Conservation (phyloP, 2,797 vertebrate genomes). For the Microchirus variegatus region DNA sequence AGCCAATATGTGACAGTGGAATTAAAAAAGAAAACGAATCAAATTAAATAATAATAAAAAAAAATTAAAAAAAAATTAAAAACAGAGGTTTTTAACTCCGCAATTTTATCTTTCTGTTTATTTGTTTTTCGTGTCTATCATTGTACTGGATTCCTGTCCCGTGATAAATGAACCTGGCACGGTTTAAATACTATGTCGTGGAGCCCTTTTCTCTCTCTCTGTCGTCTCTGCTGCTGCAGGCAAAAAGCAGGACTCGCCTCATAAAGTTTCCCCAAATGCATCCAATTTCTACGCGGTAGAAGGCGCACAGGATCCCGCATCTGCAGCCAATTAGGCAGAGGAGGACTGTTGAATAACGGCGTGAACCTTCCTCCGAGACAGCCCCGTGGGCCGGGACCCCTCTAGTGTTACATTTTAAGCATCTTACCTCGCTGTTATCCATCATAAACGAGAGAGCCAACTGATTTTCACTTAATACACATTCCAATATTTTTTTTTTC, state of each 20-base stretch:
- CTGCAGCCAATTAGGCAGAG: conserved; percentile 84
- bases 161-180: conserved; percentile 53
- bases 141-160: not conserved
- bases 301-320: conserved; percentile 78
- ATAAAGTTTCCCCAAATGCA: conserved; percentile 82
- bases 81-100: conserved; percentile 1
- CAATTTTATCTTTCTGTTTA: conserved; percentile 25
- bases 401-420: conserved; percentile 85
- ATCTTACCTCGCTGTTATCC: conserved; percentile 79
- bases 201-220: conserved; percentile 24
- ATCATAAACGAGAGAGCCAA: conserved; percentile 70
- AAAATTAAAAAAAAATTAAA: not conserved
- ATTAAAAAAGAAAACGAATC: not conserved
- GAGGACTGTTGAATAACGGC: conserved; percentile 81
- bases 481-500: conserved; percentile 10
- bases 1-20: conserved; percentile 6
- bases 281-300: conserved; percentile 81
- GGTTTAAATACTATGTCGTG: conserved; percentile 54
- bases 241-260: conserved; percentile 69
- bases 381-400: conserved; percentile 79
- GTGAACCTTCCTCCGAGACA: conserved; percentile 79
- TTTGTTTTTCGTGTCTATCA: not conserved
- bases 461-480: conserved; percentile 50
- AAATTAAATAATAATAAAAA: not conserved
- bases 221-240: conserved; percentile 58